Percentiles rank a stretch among this genome's conserved stretches.
Conservation (phyloP, 2,797 vertebrate species). For the Acanthurus tractus region DNA sequence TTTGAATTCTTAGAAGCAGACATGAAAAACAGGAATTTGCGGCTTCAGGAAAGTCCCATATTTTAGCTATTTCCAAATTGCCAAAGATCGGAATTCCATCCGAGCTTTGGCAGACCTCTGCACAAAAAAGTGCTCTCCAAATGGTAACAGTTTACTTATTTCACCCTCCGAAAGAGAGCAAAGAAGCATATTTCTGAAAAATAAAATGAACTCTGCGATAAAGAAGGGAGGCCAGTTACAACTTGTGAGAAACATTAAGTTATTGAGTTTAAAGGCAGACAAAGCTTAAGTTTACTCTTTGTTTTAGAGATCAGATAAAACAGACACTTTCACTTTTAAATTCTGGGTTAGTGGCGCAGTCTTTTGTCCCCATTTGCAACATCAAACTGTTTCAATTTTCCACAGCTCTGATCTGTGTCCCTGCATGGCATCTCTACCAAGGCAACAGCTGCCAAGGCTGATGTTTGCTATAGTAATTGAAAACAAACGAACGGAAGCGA, state of each 20-base stretch:
- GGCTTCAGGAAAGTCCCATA: background rate
- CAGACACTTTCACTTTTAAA: background rate
- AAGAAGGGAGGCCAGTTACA: background rate
- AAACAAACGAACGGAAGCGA: background rate
- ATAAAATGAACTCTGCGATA: background rate
- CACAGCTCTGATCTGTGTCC: conserved; percentile 14
- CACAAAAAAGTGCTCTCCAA: background rate
- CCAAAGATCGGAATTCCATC: background rate
- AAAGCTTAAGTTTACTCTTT: background rate
- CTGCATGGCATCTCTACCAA: background rate
- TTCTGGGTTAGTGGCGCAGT: conserved; percentile 14
- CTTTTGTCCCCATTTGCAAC: conserved; percentile 3
- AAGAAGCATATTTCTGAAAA: background rate
- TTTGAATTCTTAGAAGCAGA: background rate
- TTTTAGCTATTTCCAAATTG: background rate
- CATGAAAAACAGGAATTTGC: background rate
- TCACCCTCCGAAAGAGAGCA: background rate
- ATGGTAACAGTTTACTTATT: background rate
- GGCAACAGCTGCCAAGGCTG: conserved; percentile 16
- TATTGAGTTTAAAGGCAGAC: background rate
- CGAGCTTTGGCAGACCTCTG: no score
- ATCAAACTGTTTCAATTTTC: conserved; percentile 3
- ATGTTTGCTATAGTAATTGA: conserved; percentile 20
- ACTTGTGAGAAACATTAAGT: no score
- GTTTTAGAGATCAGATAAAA: conserved; percentile 7